phyloP scores from a whole-genome alignment of 92 coral and sea anemone genomes.

The Micromussa lordhowensis region DNA sequence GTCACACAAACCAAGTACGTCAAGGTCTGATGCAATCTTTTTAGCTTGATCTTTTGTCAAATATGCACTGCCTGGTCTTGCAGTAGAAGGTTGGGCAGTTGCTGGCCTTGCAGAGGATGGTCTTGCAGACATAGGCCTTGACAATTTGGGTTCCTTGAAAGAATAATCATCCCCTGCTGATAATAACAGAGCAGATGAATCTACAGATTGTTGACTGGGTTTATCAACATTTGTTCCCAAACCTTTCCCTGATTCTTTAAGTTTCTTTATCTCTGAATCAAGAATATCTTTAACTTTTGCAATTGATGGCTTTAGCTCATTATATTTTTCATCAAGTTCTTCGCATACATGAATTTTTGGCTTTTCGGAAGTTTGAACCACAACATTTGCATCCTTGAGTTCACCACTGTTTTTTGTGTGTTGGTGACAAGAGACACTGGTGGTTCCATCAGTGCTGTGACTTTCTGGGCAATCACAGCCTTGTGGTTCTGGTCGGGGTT shows the following conservation, averaged over 20 bases:
- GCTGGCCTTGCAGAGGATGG: conserved; percentile 44
- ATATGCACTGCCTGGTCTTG: conserved; percentile 23
- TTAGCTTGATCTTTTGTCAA: conserved; percentile 51
- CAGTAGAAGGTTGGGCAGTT: not conserved
- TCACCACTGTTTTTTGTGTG: not conserved
- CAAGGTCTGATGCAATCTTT: conserved; percentile 68
- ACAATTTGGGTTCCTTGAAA: conserved; percentile 15
- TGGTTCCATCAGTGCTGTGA: conserved; percentile 31
- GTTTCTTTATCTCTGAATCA: conserved; percentile 72
- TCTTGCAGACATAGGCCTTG: conserved; percentile 31
- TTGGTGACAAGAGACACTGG: not conserved
- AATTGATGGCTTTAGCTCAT: conserved; percentile 75
- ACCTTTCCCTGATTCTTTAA: conserved; percentile 22
- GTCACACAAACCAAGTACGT: conserved; percentile 66
- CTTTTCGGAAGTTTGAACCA: not conserved
- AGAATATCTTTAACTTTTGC: conserved; percentile 75
- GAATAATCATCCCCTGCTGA: not conserved
- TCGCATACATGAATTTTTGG: conserved; percentile 32
- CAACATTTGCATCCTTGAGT: not conserved
- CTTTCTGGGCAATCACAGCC: conserved; percentile 79
- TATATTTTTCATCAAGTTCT: conserved; percentile 59
- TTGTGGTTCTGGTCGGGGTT: conserved; percentile 85
- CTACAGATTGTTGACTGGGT: conserved; percentile 15
- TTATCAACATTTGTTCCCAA: not conserved
- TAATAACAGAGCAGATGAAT: not conserved